Base-by-base conservation (phyloP, 2,797 vertebrate genomes). In the Tympanoctomys barrerae region DNA sequence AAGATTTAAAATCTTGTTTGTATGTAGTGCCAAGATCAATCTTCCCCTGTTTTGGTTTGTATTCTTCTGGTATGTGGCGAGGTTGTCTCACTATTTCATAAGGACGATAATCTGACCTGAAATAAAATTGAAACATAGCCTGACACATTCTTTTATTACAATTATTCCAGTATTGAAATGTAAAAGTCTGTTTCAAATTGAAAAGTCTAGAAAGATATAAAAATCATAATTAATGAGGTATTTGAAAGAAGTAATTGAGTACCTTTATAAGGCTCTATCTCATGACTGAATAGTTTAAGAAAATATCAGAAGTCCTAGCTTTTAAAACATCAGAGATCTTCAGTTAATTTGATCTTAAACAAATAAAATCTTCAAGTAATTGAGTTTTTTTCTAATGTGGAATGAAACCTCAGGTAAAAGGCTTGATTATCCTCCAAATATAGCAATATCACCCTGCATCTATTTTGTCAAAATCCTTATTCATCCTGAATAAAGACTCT, bases 1-100 rank as follows among this genome's bases (percentile, higher is more conserved):
- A 96, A 73, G 98, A 96, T 80, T 97, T 98, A 92, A 98, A 99
- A 97, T 99, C 98, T 95, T 42, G 98, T 77, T 96, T 98, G 96
- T 99, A 99, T 10, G 99, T 99, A 5, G 99, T 99, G 79, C 95
- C 98, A 80, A 99, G 97, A 62, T 99, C 99, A 42, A 99, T 99
- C 39, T 98, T 86, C 89, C 98, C 99, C 0, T 66, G 80, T 16
- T 95, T 98, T 12, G 98, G 99, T 96, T 98, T 98, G 46, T 99
- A 98, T 90, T 98, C 98, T 79, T 96, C 97, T n/a, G 98, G 98
- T 19, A 83, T 87, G 12, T 66, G 98, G 73, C 92, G 93, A 81
- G 98, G 98, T 36, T 97, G 98, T 5, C 90, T 96, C 84, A 96
- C 94, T 75, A 99, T 96, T 81, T 98, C 97, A 61, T 99, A 98